phyloP scores from a whole-genome alignment of 2,888 invertebrate genomes.

The Epistrophe eligans region DNA sequence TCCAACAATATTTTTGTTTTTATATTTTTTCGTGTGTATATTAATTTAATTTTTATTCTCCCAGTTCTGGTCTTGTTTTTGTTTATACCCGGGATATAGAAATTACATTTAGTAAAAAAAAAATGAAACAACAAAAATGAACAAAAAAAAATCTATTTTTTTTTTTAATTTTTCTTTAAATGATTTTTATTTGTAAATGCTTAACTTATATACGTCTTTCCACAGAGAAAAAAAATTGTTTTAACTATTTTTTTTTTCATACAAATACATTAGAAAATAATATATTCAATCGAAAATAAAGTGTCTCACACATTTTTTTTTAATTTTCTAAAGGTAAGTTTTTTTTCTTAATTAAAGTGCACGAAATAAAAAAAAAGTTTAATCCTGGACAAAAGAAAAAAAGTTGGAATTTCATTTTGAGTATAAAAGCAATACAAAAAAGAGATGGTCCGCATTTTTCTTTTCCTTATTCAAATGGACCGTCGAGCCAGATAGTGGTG shows the following conservation, averaged over 20 bases:
- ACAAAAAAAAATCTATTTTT: conserved; percentile 30
- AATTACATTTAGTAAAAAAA: conserved; percentile 32
- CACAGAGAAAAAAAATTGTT: conserved; percentile 88
- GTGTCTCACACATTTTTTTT: background rate
- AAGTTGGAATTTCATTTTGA: background rate
- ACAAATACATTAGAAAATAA: conserved; percentile 26
- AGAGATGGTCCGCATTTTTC: background rate
- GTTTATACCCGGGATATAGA: background rate
- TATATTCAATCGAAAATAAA: conserved; percentile 30
- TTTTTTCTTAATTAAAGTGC: conserved; percentile 53
- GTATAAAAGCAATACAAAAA: background rate
- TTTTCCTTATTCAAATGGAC: background rate
- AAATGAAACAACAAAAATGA: background rate
- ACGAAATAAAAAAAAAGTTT: conserved; percentile 48
- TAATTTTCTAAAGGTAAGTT: conserved; percentile 39
- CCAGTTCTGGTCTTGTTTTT: conserved; percentile 11
- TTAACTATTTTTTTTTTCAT: conserved; percentile 78
- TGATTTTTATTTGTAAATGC: conserved; percentile 64
- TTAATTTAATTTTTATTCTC: conserved; percentile 11
- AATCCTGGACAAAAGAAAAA: conserved; percentile 7
- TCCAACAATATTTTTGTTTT: conserved; percentile 70
- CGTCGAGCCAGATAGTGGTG: background rate
- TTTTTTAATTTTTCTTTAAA: conserved; percentile 7
- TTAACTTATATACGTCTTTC: conserved; percentile 89
- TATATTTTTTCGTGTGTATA: conserved; percentile 32